Conservation (phyloP, 1,140 invertebrate genomes). For the Cataglyphis hispanica region DNA sequence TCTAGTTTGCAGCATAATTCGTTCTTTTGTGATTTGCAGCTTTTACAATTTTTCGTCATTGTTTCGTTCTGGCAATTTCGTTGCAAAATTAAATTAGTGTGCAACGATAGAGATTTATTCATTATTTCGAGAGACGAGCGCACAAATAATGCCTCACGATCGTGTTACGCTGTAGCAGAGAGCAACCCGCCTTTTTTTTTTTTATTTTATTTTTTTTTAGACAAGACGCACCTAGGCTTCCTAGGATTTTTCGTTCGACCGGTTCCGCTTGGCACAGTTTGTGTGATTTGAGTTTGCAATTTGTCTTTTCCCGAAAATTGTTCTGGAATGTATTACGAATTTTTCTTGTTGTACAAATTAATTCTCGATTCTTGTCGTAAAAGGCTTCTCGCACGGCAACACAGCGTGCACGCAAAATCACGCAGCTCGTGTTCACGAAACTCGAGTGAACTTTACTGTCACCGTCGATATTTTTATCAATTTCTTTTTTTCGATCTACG, state of each 20-base stretch:
- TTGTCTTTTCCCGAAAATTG: conserved; percentile 23
- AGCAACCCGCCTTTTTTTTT: conserved; percentile 9
- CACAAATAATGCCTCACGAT: not conserved
- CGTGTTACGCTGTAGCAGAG: conserved; percentile 3
- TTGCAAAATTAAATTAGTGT: conserved; percentile 6
- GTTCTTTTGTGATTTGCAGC: not conserved
- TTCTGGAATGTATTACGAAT: conserved; percentile 38
- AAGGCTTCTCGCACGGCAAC: conserved; percentile 64
- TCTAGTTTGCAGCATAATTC: not conserved
- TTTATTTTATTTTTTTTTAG: not conserved
- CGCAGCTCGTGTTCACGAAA: conserved; percentile 30
- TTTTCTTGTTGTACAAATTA: conserved; percentile 11
- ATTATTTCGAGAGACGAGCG: not conserved
- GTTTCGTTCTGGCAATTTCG: not conserved
- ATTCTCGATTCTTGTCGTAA: conserved; percentile 7
- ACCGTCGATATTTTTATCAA: not conserved
- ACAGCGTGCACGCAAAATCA: conserved; percentile 57
- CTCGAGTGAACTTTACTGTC: conserved; percentile 19
- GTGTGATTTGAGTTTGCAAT: conserved; percentile 74
- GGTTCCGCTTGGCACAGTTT: conserved; percentile 73
- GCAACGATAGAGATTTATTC: not conserved
- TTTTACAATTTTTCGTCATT: not conserved
- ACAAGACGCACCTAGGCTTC: conserved; percentile 41
- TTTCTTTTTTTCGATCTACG: not conserved
- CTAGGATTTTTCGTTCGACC: conserved; percentile 34